Conservation (phyloP, 2,113 vertebrate genomes). For the Xenopus borealis region DNA sequence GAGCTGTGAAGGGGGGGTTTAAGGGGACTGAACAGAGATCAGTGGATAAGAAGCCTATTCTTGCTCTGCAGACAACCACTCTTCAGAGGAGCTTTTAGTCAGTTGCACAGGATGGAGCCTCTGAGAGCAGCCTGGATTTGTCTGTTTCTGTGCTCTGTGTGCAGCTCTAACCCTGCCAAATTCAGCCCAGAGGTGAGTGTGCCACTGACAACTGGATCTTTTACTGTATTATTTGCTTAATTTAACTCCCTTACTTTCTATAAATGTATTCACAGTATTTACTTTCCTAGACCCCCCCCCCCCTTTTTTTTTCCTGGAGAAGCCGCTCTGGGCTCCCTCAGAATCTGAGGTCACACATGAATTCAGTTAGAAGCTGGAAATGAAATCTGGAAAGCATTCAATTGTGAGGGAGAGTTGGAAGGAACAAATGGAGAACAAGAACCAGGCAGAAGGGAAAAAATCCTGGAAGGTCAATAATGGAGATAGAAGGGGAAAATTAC, state of each 20-base stretch:
- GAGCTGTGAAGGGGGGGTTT: slow-evolving; percentile 16
- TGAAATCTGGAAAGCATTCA: slow-evolving; percentile 31
- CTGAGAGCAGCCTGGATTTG: slow-evolving; percentile 26
- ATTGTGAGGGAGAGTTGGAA: neutral
- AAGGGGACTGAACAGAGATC: slow-evolving; percentile 47
- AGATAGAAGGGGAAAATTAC: neutral
- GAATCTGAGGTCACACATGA: slow-evolving; percentile 44
- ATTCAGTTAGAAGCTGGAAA: slow-evolving; percentile 39
- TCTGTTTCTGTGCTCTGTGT: slow-evolving; percentile 35
- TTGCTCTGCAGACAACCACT: neutral
- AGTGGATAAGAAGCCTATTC: slow-evolving; percentile 8
- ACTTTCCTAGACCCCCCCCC: neutral
- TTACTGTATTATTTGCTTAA: neutral
- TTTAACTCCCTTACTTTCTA: neutral
- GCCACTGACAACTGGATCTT: neutral
- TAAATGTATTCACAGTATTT: neutral
- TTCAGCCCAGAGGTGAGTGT: slow-evolving; percentile 34
- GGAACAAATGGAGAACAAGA: slow-evolving; percentile 23
- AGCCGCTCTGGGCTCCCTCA: slow-evolving; percentile 29
- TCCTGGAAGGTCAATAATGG: neutral
- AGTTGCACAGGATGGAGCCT: slow-evolving; percentile 26
- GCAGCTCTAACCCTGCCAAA: slow-evolving; percentile 7
- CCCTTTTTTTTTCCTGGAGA: slow-evolving; percentile 18
- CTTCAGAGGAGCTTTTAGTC: neutral
- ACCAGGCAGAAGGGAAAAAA: neutral